Evolutionary conservation across 2,888 invertebrate species (phyloP).

Genomic region (Pseudococcus jackbeardsleyi): DNA sequence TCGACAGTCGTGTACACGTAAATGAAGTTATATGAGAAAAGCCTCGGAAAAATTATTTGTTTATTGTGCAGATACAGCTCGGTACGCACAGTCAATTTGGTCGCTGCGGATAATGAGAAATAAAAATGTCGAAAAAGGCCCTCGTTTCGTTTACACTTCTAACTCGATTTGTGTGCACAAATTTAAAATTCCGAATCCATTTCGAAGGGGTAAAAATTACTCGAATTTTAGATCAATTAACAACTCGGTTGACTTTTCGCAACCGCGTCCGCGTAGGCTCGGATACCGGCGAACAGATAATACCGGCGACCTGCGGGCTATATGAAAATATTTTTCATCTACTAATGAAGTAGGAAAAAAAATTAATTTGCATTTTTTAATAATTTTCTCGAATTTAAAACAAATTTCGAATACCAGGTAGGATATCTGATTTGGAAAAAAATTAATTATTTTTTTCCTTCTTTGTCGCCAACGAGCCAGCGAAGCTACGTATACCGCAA

Average conservation of each 20-base stretch:
- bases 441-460: slow-evolving; percentile 48
- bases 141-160: not conserved
- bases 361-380: slow-evolving; percentile 53
- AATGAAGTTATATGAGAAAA: slow-evolving; percentile 42
- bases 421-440: slow-evolving; percentile 50
- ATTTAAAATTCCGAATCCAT: not conserved
- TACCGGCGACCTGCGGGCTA: slow-evolving; percentile 25
- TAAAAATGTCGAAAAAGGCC: not conserved
- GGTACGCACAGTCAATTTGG: not conserved
- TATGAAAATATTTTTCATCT: slow-evolving; percentile 40
- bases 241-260: slow-evolving; percentile 5
- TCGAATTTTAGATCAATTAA: slow-evolving; percentile 27
- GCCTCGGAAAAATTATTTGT: not conserved
- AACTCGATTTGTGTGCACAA: not conserved
- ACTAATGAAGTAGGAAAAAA: slow-evolving; percentile 40
- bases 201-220: slow-evolving; percentile 6
- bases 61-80: not conserved
- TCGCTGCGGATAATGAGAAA: not conserved
- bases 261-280: not conserved
- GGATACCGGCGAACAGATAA: slow-evolving; percentile 9
- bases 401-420: slow-evolving; percentile 41
- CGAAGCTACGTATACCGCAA: not conserved
- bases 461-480: not conserved
- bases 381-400: slow-evolving; percentile 50
- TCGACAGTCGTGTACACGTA: not conserved